Evolutionary conservation across 2,113 vertebrate genomes (phyloP).

Genomic region (Helogale parvula): DNA sequence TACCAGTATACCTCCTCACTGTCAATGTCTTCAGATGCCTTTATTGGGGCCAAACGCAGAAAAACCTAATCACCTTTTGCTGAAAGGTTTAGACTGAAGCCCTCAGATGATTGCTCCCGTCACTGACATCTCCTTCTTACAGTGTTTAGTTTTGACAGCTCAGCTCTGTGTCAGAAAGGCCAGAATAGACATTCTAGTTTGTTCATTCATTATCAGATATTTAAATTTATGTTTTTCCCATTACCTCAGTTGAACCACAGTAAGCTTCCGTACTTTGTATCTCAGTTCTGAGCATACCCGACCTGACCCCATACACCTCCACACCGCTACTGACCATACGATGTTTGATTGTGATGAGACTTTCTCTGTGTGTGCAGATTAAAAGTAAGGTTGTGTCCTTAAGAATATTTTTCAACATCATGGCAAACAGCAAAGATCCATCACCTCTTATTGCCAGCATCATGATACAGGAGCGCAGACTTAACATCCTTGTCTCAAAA

Average conservation of each 20-base stretch:
- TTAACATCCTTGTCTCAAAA: not conserved
- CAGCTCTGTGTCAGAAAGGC: not conserved
- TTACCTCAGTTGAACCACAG: not conserved
- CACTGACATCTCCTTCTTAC: not conserved
- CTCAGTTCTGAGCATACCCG: not conserved
- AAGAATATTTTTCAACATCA: no score
- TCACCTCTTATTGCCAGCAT: not conserved
- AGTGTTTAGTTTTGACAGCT: not conserved
- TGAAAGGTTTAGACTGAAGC: not conserved
- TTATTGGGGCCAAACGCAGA: not conserved
- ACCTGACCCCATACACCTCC: not conserved
- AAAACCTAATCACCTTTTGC: not conserved
- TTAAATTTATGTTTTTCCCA: not conserved
- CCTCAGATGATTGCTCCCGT: not conserved
- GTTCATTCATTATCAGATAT: not conserved
- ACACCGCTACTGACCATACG: not conserved
- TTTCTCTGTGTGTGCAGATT: not conserved
- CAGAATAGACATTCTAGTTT: not conserved
- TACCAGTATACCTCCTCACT: not conserved
- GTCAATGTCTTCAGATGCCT: not conserved
- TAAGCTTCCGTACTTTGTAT: not conserved
- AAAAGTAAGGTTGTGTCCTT: no score
- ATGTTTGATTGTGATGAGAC: not conserved
- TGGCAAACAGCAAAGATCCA: not conserved
- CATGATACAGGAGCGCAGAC: not conserved